Evolutionary conservation across 1,140 invertebrate genomes (phyloP), one percentile per base, ranked within the genome.

Genomic region (Chironomus tepperi): DNA sequence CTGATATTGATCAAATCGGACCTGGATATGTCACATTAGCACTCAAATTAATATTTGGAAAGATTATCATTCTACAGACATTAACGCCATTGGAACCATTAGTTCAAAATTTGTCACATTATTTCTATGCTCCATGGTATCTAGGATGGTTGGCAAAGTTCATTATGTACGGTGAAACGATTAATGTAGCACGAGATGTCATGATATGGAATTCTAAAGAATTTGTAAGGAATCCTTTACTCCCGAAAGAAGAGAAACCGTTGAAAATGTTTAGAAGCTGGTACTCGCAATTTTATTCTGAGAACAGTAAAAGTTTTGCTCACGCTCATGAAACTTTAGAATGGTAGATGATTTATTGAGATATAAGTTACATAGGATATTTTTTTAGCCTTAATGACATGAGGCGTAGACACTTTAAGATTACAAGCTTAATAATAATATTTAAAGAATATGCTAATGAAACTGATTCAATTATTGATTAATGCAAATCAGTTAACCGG

Each of bases 121-220:
- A 89, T 65, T 85, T 97, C 65, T 95, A 88, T 79, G 86, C 88
- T 0, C 85, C 88, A 0, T 77, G 79, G 0, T 80, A 88, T 64
- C 81, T 90, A 3, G 87, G 86, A 0, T 85, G 88, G 0, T 86
- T 91, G 10, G 88, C 89, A 0, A 90, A 88, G 74, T 81, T 94
- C 9, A 80, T 91, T 12, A 85, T 96, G 5, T 79, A 86, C 0
- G 88, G 84, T 0, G 93, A 96, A 84, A 89, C 89, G 12, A 82
- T 89, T 18, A 93, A 93, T 92, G 89, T 97, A 79, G 89, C 94
- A 80, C 85, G 94, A 3, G 95, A 97, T 79, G 88, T 96, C 0
- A 86, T 86, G 75, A 89, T 97, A 6, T 97, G 95, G 95, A 96
- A 96, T 79, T 89, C 91, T 83, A 97, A 97, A 79, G 87, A 85